Evolutionary conservation across 2,888 invertebrate genomes (phyloP).

Genomic region (Tenthredo livida): DNA sequence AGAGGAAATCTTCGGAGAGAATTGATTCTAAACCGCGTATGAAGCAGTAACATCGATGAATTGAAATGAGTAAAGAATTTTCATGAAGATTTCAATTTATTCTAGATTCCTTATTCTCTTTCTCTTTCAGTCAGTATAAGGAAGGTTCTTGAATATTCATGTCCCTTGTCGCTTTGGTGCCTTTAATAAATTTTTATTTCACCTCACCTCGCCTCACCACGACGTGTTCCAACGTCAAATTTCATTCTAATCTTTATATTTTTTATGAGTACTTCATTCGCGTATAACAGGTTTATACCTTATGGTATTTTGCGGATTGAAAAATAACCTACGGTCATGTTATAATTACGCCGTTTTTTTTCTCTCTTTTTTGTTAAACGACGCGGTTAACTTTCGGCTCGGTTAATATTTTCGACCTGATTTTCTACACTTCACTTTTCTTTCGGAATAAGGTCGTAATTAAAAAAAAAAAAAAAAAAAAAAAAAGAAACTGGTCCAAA

Average conservation of each 20-base stretch:
- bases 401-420: neutral
- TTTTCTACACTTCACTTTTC: neutral
- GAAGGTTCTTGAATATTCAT: constrained; percentile 21
- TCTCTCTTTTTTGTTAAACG: neutral
- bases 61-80: neutral
- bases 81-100: neutral
- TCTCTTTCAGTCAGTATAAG: neutral
- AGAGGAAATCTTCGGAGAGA: neutral
- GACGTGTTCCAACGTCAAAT: constrained; percentile 7
- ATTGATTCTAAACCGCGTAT: neutral
- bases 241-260: neutral
- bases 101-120: neutral
- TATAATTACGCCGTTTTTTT: neutral
- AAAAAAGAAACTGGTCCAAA: neutral
- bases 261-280: neutral
- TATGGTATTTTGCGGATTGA: neutral
- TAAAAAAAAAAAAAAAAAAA: neutral
- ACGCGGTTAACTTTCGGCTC: neutral
- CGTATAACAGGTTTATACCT: neutral
- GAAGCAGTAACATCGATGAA: neutral
- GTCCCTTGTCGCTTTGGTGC: constrained; percentile 16
- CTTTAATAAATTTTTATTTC: constrained; percentile 9
- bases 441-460: neutral
- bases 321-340: neutral
- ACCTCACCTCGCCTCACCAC: neutral